These are phyloP conservation scores for Podargus strigoides DNA, from an alignment of 2,797 vertebrate species.

Conservation along the genomic window DNA sequence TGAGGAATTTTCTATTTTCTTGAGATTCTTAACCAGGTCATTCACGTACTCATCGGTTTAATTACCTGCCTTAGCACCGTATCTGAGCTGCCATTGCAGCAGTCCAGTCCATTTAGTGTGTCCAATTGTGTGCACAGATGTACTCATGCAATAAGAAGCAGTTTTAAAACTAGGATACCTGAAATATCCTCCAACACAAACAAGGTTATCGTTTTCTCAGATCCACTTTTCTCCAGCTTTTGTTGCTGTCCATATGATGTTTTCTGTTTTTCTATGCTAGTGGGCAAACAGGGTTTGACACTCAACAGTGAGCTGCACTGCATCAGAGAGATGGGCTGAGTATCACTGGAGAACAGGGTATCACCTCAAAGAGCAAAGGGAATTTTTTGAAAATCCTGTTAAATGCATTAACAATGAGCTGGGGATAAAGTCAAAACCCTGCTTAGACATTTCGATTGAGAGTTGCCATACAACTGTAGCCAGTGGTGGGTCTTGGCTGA, in stretches of 20 bases:
- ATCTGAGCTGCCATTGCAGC: constrained; percentile 2
- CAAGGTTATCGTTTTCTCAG: not conserved
- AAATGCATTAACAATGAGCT: constrained; percentile 11
- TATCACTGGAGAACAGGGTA: not conserved
- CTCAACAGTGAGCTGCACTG: not conserved
- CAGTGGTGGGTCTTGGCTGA: constrained; percentile 55
- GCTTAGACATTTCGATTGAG: not conserved
- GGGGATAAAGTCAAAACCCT: constrained; percentile 21
- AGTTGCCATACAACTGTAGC: constrained; percentile 21
- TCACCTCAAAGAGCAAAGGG: constrained; percentile 18
- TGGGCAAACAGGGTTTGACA: constrained; percentile 18
- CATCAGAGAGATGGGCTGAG: not conserved
- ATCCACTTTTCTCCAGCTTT: constrained; percentile 17
- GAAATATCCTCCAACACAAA: not conserved
- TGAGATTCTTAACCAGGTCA: constrained; percentile 54
- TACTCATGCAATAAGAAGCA: not conserved
- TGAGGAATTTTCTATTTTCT: constrained; percentile 58
- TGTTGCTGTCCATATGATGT: not conserved
- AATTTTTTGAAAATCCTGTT: not conserved
- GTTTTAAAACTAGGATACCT: not conserved
- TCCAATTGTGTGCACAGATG: not conserved
- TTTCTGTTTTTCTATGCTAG: not conserved
- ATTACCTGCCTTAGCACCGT: constrained; percentile 3
- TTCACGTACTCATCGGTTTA: not conserved
- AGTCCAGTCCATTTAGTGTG: not conserved